phyloP scores from a whole-genome alignment of 2,888 invertebrate species.

The Microplitis manilae region DNA sequence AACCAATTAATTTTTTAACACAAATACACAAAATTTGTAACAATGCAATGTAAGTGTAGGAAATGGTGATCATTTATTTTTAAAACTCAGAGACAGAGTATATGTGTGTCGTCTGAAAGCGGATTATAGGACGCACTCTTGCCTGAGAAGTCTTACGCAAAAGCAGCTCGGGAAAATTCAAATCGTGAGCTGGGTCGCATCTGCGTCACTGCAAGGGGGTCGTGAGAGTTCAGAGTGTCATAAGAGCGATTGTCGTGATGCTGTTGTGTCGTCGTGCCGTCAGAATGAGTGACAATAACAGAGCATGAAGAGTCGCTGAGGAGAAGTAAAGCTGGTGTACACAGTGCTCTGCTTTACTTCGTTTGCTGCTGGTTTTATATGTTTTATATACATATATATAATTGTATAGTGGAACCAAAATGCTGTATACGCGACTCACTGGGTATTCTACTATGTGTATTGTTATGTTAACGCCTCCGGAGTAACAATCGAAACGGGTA shows the following conservation, averaged over 20 bases:
- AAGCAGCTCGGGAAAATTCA: conserved; percentile 37
- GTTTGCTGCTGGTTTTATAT: not conserved
- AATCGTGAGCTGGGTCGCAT: conserved; percentile 28
- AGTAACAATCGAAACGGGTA: conserved; percentile 67
- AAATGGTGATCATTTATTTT: not conserved
- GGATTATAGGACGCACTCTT: conserved; percentile 28
- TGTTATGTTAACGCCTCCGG: conserved; percentile 67
- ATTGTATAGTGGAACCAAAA: not conserved
- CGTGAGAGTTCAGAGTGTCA: conserved; percentile 37
- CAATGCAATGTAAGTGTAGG: not conserved
- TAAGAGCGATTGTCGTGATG: not conserved
- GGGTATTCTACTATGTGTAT: conserved; percentile 46
- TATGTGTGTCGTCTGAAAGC: conserved; percentile 7
- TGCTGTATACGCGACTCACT: conserved; percentile 10
- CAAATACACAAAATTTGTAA: no score
- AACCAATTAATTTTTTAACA: no score
- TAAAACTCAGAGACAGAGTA: not conserved
- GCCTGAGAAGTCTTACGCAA: conserved; percentile 28
- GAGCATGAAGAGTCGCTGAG: conserved; percentile 19
- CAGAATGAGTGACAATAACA: not conserved
- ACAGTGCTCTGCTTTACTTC: not conserved
- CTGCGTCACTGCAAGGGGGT: conserved; percentile 21
- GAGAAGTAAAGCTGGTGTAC: not conserved
- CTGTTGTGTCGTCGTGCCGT: not conserved
- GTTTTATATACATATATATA: conserved; percentile 13